phyloP scores from a whole-genome alignment of 2,888 invertebrate genomes.

The Drosophila kokeensis region DNA sequence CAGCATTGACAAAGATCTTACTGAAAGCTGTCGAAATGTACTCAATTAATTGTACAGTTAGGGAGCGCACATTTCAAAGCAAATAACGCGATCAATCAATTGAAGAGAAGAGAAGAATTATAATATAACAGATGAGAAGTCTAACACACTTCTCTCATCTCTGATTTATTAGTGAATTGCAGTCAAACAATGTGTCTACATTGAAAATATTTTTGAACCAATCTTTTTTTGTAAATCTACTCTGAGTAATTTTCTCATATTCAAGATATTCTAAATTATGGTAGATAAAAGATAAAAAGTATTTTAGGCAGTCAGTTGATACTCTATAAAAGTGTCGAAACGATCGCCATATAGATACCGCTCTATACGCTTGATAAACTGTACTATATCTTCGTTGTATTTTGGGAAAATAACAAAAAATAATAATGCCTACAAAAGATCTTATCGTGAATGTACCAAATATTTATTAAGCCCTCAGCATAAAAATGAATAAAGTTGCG shows the following conservation, averaged over 20 bases:
- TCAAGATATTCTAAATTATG: slow-evolving; percentile 7
- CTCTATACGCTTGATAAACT: slow-evolving; percentile 21
- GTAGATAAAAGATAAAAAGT: slow-evolving; percentile 30
- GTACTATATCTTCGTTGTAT: slow-evolving; percentile 40
- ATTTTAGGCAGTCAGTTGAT: slow-evolving; percentile 3
- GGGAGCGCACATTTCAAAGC: slow-evolving; percentile 6
- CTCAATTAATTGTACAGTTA: slow-evolving; percentile 57
- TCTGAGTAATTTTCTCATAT: neutral
- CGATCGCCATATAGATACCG: slow-evolving; percentile 59
- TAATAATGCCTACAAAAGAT: neutral
- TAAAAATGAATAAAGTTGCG: neutral
- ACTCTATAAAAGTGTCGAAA: slow-evolving; percentile 54
- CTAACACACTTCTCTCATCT: neutral
- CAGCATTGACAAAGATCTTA: slow-evolving; percentile 39
- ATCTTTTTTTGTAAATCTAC: neutral
- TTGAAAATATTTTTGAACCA: neutral
- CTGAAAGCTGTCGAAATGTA: slow-evolving; percentile 51
- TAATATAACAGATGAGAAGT: slow-evolving; percentile 20
- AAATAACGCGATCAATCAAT: slow-evolving; percentile 1
- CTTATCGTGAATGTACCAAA: slow-evolving; percentile 3
- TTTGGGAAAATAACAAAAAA: slow-evolving; percentile 15
- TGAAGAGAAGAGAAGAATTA: slow-evolving; percentile 40
- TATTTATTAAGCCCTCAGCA: neutral
- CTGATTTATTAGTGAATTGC: slow-evolving; percentile 3
- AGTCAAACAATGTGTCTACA: neutral